These are phyloP conservation scores for Corydoras sp. DNA, from an alignment of 2,113 vertebrate species.

Conservation along the genomic window DNA sequence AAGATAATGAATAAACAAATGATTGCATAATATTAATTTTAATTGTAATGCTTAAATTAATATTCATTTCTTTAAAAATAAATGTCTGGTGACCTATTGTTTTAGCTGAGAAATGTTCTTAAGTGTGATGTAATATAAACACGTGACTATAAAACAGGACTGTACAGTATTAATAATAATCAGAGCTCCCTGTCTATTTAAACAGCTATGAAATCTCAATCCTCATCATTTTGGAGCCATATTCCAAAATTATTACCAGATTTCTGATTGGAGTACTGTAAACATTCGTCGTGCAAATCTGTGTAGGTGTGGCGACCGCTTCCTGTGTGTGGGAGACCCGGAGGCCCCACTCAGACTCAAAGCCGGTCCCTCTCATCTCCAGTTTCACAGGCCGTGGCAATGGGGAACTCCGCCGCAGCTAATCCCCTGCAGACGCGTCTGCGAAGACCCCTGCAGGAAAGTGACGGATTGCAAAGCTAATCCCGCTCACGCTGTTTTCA, in stretches of 20 bases:
- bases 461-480: conserved; percentile 32
- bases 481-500: conserved; percentile 27
- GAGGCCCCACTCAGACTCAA: conserved; percentile 19
- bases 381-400: conserved; percentile 29
- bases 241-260: conserved; percentile 2
- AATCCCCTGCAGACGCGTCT: conserved; percentile 28
- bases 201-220: too few relatives aligned
- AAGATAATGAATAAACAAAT: too few relatives aligned
- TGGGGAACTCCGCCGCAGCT: conserved; percentile 33
- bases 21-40: too few relatives aligned
- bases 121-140: too few relatives aligned
- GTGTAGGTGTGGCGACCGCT: conserved; percentile 23
- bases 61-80: too few relatives aligned
- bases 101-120: too few relatives aligned
- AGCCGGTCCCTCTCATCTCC: conserved; percentile 3
- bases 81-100: too few relatives aligned
- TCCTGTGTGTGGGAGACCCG: conserved; percentile 12
- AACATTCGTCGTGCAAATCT: conserved; percentile 16
- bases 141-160: too few relatives aligned
- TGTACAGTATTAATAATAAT: too few relatives aligned
- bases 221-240: neutral
- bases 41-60: too few relatives aligned
- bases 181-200: too few relatives aligned
- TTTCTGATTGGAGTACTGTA: neutral
- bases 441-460: conserved; percentile 19